A percentile compares a stretch with the other conserved stretches of the same genome.
Conservation (phyloP, 1,140 invertebrate species). For the Harpegnathos saltator region DNA sequence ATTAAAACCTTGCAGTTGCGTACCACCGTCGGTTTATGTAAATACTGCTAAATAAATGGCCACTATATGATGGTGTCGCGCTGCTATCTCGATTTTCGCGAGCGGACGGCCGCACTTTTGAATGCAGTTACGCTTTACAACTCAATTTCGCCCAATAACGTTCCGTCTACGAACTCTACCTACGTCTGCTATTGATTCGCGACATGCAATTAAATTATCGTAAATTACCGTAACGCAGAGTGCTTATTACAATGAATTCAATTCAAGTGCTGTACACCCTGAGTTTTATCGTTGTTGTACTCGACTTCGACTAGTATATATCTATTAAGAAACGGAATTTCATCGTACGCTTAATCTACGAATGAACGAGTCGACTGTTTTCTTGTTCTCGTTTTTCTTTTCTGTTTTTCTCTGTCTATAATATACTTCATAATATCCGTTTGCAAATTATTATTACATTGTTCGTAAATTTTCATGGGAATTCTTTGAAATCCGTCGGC, state of each 20-base stretch:
- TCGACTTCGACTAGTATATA: conserved; percentile 16
- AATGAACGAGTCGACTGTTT: no score
- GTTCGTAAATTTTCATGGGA: conserved; percentile 28
- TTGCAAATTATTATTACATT: conserved; percentile 50
- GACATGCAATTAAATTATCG: conserved; percentile 48
- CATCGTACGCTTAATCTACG: not conserved
- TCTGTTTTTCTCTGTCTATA: no score
- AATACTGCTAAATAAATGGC: conserved; percentile 69
- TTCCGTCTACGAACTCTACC: conserved; percentile 37
- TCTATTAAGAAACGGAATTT: conserved; percentile 22
- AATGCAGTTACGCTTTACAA: conserved; percentile 53
- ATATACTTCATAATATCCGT: conserved; percentile 40
- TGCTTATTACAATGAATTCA: conserved; percentile 51
- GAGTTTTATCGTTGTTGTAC: conserved; percentile 32
- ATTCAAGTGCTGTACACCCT: conserved; percentile 26
- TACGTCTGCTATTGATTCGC: conserved; percentile 46
- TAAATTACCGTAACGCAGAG: conserved; percentile 5
- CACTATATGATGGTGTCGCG: conserved; percentile 57
- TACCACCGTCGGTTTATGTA: conserved; percentile 68
- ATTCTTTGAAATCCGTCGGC: conserved; percentile 33
- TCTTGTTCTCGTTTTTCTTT: no score
- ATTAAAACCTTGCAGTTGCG: conserved; percentile 66
- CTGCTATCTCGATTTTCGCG: conserved; percentile 64
- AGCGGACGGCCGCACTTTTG: conserved; percentile 63
- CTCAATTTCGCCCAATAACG: conserved; percentile 51